phyloP scores from a whole-genome alignment of 2,888 invertebrate genomes.

The Stenchaetothrips biformis region DNA sequence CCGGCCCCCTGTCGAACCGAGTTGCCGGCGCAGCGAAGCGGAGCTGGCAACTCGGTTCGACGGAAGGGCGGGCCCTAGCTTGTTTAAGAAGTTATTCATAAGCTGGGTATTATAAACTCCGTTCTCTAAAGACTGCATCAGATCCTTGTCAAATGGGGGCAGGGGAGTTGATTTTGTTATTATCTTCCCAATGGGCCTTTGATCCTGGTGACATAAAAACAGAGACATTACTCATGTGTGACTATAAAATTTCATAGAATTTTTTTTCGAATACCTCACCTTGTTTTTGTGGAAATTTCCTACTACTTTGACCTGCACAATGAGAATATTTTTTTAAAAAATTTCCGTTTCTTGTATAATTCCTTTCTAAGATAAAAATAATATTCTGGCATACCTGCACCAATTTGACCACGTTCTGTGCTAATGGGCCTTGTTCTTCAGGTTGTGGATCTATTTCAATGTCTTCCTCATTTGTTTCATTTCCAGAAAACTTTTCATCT shows the following conservation, averaged over 20 bases:
- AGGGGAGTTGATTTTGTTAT: neutral
- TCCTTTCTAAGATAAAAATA: neutral
- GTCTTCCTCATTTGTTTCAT: neutral
- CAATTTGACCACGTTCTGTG: neutral
- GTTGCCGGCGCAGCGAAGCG: too few relatives aligned
- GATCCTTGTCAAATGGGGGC: neutral
- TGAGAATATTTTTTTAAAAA: too few relatives aligned
- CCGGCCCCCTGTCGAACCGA: too few relatives aligned
- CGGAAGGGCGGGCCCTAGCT: too few relatives aligned
- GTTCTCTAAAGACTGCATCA: neutral
- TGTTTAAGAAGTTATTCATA: neutral
- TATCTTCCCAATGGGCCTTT: neutral
- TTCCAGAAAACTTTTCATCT: neutral
- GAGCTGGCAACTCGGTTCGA: too few relatives aligned
- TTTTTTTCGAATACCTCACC: neutral
- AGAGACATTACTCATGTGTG: neutral
- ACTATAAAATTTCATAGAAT: neutral
- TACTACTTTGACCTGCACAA: neutral
- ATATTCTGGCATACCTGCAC: neutral
- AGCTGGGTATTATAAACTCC: neutral
- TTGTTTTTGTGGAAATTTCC: neutral
- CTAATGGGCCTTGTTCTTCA: neutral
- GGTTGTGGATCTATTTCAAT: neutral
- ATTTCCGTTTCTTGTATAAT: neutral
- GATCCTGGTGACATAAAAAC: neutral